Base-by-base conservation (phyloP, 1,140 invertebrate genomes). In the Wiebesia pumilae region DNA sequence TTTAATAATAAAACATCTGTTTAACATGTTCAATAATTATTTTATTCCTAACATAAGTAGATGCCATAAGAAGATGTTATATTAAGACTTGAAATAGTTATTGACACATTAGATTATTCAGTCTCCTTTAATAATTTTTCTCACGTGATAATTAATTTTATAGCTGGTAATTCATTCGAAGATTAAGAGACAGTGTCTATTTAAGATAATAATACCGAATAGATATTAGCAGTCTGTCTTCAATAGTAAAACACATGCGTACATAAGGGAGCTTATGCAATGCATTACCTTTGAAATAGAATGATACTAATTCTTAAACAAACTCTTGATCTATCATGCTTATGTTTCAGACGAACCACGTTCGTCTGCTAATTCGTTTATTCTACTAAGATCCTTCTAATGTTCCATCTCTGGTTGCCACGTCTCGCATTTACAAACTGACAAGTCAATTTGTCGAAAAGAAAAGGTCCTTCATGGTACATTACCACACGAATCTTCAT, bases 401-500 rank as follows among this genome's bases (percentile, higher is more conserved):
- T 77, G 51, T 58, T 43, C 51, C 16, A 19, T 54, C 30, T 71
- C 35, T 69, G 54, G 79, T 84, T 38, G 73, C 71, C 24, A 67
- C 43, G 38, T 47, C 40, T 30, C 62, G 16, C 40, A 79, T 79
- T 9, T 77, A 19, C 47, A 47, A 54, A 21, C 47, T 81, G 67
- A 81, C 78, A 85, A 81, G 67, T 69, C 84, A 85, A 85, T 85
- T 85, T 85, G 62, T 81, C 27, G 35, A 73, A 65, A 81, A 80
- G 38, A 16, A n/a, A 1, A 51, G 33, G n/a, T 75, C 27, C 77
- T 7, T 75, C 2, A 38, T 7, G 24, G 33, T 43, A 14, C 19
- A 47, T 47, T 47, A 47, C 47, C 16, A 30, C 2, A 24, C 10
- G 7, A 43, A 75, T 3, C 35, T 40, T 75, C 19, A 12, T 14